These are phyloP conservation scores for Dasysyrphus albostriatus DNA, from an alignment of 2,888 invertebrate species.

Conservation along the genomic window DNA sequence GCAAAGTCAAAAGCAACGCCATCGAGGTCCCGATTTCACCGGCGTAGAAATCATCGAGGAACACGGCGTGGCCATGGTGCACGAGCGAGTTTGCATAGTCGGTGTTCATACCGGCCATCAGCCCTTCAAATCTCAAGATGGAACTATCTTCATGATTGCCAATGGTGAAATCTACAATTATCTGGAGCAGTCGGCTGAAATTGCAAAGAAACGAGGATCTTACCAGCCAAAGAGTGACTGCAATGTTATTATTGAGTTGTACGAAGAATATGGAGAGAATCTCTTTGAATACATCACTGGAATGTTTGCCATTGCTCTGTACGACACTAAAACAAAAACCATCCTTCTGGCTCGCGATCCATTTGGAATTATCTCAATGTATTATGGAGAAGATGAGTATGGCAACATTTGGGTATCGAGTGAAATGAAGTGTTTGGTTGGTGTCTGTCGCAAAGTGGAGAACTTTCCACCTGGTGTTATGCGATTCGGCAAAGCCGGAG, in stretches of 20 bases:
- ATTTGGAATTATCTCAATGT: slow-evolving; percentile 83
- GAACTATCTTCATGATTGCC: slow-evolving; percentile 80
- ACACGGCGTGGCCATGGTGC: slow-evolving; percentile 81
- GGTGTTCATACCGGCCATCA: slow-evolving; percentile 82
- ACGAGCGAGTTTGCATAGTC: slow-evolving; percentile 81
- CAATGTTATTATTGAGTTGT: slow-evolving; percentile 82
- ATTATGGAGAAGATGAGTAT: slow-evolving; percentile 80
- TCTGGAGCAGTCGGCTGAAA: slow-evolving; percentile 80
- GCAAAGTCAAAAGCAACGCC: slow-evolving; percentile 82
- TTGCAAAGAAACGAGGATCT: slow-evolving; percentile 79
- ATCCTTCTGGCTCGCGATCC: slow-evolving; percentile 83
- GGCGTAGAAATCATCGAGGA: slow-evolving; percentile 80
- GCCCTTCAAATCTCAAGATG: slow-evolving; percentile 80
- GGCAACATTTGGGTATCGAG: slow-evolving; percentile 83
- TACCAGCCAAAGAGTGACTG: slow-evolving; percentile 83
- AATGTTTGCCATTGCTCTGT: slow-evolving; percentile 83
- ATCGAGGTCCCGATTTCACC: slow-evolving; percentile 83
- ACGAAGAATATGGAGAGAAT: slow-evolving; percentile 80
- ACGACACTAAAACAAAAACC: slow-evolving; percentile 80
- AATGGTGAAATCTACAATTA: slow-evolving; percentile 84
- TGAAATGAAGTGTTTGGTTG: slow-evolving; percentile 83
- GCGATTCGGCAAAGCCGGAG: slow-evolving; percentile 79
- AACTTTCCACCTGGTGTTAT: slow-evolving; percentile 82
- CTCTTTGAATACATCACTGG: slow-evolving; percentile 81
- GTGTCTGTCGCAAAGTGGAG: slow-evolving; percentile 80